Base-by-base conservation (phyloP, 1,140 invertebrate species). In the Helicoverpa armigera region DNA sequence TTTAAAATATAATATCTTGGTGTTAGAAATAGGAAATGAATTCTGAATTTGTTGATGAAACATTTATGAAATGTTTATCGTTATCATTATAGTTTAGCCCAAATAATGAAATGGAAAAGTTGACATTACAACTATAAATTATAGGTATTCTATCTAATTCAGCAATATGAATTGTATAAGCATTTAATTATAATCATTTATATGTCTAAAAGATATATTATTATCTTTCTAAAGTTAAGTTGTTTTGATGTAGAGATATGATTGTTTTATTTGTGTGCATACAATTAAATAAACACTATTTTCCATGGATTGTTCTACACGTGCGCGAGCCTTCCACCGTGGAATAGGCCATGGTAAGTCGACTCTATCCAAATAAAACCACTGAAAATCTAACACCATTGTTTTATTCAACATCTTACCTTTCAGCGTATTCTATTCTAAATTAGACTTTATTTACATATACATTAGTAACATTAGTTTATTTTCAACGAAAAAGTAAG, bases 281-380 rank as follows among this genome's bases (percentile, higher is more conserved):
- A 77, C 83, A 86, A 86, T 87, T 86, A 80, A 90, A 92, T 91
- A 92, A 93, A 91, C 88, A 89, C 87, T 93, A 83, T 94, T 94
- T 94, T 94, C 91, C 92, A 94, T 94, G 92, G 93, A 92, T 90
- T 93, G 87, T 91, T 93, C 90, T 92, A 91, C 85, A 87, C 86
- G 86, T 86, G 90, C 86, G 83, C 88, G 89, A 93, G 90, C 87
- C 83, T 85, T 83, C 86, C 87, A 85, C 84, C 84, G 86, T 94
- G 91, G 92, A 94, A 92, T 92, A 91, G 91, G 89, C 92, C 93
- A 92, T 94, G 93, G 93, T 92, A 92, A 94, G 93, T 94, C 87
- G 82, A 91, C 82, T 91, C 74, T 91, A 86, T 87, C 80, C 81
- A 86, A 94, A 92, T 92, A 94, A 93, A 94, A 91, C 81, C 77